Conservation (phyloP, 2,113 vertebrate genomes). For the Podarcis raffonei region DNA sequence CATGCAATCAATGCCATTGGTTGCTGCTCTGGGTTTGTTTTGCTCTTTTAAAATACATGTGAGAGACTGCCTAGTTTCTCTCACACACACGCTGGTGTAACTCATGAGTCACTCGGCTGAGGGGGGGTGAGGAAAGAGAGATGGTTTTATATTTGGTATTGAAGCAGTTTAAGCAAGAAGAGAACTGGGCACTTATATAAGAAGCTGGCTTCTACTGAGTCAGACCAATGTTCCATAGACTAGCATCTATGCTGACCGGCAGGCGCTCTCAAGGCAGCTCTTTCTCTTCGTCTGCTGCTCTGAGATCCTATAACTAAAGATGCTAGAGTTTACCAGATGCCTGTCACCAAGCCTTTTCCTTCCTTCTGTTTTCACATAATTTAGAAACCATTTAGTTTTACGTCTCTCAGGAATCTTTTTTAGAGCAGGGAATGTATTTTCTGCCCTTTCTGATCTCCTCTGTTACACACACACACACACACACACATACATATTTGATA, state of each 20-base stretch:
- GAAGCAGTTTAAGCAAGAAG: conserved; percentile 8
- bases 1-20: conserved; percentile 31
- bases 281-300: not conserved
- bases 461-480: too few species aligned
- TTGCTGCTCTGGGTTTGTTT: not conserved
- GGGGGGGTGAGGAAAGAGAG: accelerated
- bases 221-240: not conserved
- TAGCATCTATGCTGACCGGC: not conserved
- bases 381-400: not conserved
- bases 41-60: conserved; percentile 40
- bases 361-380: not conserved
- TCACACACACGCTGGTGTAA: not conserved
- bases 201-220: not conserved
- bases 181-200: conserved; percentile 13
- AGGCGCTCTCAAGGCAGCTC: not conserved
- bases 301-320: not conserved
- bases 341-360: not conserved
- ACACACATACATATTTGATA: not conserved
- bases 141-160: not conserved
- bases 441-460: not conserved
- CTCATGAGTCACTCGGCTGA: conserved; percentile 13
- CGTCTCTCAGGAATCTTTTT: not conserved
- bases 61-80: conserved; percentile 4
- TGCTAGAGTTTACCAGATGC: too few species aligned
- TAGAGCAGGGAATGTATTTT: not conserved